Percentiles rank a stretch among this genome's conserved stretches.
These are phyloP conservation scores for Synanthedon vespiformis DNA, from an alignment of 2,888 invertebrate genomes.

Conservation along the genomic window DNA sequence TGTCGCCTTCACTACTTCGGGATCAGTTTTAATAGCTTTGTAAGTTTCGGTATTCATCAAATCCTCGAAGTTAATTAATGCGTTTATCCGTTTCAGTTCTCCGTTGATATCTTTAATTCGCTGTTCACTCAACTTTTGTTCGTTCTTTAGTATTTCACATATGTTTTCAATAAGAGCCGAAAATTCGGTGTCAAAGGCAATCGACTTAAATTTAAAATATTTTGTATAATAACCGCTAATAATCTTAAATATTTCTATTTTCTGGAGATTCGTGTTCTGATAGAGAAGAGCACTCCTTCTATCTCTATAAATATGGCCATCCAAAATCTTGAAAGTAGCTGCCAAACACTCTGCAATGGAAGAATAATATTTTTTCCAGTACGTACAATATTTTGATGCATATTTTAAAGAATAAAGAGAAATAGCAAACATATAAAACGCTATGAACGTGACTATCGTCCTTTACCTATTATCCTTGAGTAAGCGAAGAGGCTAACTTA, in stretches of 20 bases:
- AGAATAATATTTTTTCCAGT: no score
- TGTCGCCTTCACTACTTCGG: conserved; percentile 5
- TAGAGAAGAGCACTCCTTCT: conserved; percentile 13
- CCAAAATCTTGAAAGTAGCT: background rate
- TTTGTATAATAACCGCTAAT: conserved; percentile 25
- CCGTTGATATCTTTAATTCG: conserved; percentile 39
- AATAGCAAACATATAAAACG: no score
- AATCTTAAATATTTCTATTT: conserved; percentile 29
- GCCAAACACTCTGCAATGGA: background rate
- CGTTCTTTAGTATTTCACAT: conserved; percentile 17
- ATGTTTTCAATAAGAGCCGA: conserved; percentile 19
- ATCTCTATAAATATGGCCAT: background rate
- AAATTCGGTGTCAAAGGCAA: conserved; percentile 6
- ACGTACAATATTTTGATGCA: no score
- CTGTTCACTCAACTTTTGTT: conserved; percentile 30
- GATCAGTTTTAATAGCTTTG: background rate
- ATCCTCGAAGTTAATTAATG: conserved; percentile 31
- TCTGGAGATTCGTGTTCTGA: conserved; percentile 30
- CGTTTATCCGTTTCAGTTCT: conserved; percentile 40
- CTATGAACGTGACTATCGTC: no score
- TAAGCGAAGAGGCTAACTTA: no score
- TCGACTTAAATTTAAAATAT: conserved; percentile 11
- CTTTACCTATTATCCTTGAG: no score
- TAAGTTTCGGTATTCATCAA: conserved; percentile 17
- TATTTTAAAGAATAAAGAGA: no score